Evolutionary conservation across 1,140 invertebrate genomes (phyloP), one percentile per base, ranked within the genome.

Genomic region (Metopolophium dirhodum): DNA sequence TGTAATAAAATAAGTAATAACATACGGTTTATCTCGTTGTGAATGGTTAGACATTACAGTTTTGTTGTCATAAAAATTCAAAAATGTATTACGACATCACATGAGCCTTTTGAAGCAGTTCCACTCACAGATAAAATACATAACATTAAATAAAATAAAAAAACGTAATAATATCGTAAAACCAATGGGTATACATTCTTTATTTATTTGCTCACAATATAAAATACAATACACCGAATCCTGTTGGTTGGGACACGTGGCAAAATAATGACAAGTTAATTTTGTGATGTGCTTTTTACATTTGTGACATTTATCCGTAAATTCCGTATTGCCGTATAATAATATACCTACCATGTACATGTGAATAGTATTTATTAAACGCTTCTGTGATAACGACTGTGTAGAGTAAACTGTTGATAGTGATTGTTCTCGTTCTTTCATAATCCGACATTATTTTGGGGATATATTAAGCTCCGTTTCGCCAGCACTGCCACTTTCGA

Each of bases 291-390:
- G n/a, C 14, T 30, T 68, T 45, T 90, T 30, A 45, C 30, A 90
- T n/a, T 61, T 54, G 30, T 68, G 37, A 90, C 57, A 45, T 68
- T 90, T 68, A 90, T 90, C 89, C 37, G 18, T 41, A 89, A 83
- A 37, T 20, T 7, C 37, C 37, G 82, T 41, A 83, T 26, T 20
- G 7, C 22, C 22, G 37, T 41, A 23, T 3, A 47, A 68, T 68
- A 30, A 0, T 68, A 47, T 77, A 77, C n/a, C 4, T 77, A 35
- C 30, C 4, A n/a, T 77, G 61, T 41, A 30, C 57, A 68, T 26
- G 26, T 49, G 41, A 30, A 45, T 68, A 68, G 4, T 45, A n/a
- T 90, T 57, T 61, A 90, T 57, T 90, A 90, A 90, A 90, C 57
- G 37, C 20, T 41, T 9, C 22, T 57, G 35, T 30, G 51, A 68